A percentile compares a stretch with the other conserved stretches of the same genome.
Evolutionary conservation across 2,113 vertebrate species (phyloP).

Genomic region (Heteronetta atricapilla): DNA sequence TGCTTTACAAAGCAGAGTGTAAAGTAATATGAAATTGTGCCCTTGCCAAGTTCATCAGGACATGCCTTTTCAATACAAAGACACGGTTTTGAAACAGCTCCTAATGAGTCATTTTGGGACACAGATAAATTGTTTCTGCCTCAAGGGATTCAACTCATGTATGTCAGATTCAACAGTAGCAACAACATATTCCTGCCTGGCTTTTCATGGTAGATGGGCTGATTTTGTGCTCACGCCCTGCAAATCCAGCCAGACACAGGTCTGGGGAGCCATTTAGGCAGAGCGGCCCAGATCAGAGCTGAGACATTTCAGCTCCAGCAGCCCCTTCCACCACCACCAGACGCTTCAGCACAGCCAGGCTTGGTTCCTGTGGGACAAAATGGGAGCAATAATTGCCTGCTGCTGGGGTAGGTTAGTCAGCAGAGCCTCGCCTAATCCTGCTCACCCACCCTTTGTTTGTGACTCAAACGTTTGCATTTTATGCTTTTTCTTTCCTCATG

Average conservation of each 20-base stretch:
- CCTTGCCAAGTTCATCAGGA: slow-evolving; percentile 25
- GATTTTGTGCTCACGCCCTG: background rate
- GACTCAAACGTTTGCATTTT: slow-evolving; percentile 54
- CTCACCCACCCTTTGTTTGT: slow-evolving; percentile 39
- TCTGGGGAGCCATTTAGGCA: background rate
- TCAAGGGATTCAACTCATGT: background rate
- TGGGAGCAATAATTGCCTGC: background rate
- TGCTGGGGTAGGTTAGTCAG: slow-evolving; percentile 57
- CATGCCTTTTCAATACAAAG: slow-evolving; percentile 28
- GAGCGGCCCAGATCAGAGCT: background rate
- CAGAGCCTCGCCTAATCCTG: slow-evolving; percentile 17
- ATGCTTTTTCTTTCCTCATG: background rate
- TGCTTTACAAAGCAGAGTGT: slow-evolving; percentile 2
- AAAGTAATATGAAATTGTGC: slow-evolving; percentile 1
- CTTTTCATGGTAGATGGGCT: background rate
- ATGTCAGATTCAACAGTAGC: background rate
- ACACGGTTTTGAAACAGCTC: slow-evolving; percentile 12
- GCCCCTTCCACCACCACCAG: background rate
- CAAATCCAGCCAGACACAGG: background rate
- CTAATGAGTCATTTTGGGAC: slow-evolving; percentile 50
- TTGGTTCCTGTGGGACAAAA: background rate
- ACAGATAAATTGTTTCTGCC: slow-evolving; percentile 23
- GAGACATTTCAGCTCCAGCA: background rate
- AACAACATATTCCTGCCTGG: background rate
- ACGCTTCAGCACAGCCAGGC: background rate